Conservation (phyloP, 2,888 invertebrate species). For the Anthrax anthrax region DNA sequence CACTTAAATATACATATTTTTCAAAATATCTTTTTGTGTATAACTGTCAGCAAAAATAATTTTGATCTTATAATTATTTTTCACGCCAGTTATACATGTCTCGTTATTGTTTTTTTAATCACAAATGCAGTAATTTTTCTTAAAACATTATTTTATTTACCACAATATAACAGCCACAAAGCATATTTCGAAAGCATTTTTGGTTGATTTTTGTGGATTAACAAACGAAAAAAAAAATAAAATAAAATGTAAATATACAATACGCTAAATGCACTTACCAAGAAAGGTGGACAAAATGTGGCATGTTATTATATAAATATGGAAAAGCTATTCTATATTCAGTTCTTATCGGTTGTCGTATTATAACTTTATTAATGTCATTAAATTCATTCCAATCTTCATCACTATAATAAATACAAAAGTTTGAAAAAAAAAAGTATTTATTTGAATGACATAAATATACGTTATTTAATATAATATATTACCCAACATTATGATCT, state of each 20-base stretch:
- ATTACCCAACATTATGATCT: conserved; percentile 85
- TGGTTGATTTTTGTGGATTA: conserved; percentile 2
- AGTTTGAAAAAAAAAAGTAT: conserved; percentile 2
- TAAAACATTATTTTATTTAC: conserved; percentile 23
- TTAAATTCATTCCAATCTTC: conserved; percentile 99
- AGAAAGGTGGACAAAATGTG: conserved; percentile 94
- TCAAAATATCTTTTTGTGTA: conserved; percentile 34
- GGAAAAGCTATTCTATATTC: conserved; percentile 99
- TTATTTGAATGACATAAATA: not conserved
- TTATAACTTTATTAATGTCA: conserved; percentile 99
- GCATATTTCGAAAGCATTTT: not conserved
- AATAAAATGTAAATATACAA: too few relatives aligned
- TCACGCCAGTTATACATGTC: conserved; percentile 37
- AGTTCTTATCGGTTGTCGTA: conserved; percentile 93
- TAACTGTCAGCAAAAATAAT: conserved; percentile 42
- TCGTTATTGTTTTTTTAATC: conserved; percentile 33
- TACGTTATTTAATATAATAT: conserved; percentile 7
- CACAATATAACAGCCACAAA: conserved; percentile 14
- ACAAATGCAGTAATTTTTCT: conserved; percentile 43
- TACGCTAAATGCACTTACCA: too few relatives aligned
- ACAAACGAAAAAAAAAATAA: not conserved
- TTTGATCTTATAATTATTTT: conserved; percentile 24
- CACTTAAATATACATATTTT: not conserved
- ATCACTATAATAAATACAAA: conserved; percentile 46
- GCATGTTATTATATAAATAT: conserved; percentile 96